Evolutionary conservation across 2,113 vertebrate genomes (phyloP), one percentile per base, ranked within the genome.

Genomic region (Lates calcarifer): DNA sequence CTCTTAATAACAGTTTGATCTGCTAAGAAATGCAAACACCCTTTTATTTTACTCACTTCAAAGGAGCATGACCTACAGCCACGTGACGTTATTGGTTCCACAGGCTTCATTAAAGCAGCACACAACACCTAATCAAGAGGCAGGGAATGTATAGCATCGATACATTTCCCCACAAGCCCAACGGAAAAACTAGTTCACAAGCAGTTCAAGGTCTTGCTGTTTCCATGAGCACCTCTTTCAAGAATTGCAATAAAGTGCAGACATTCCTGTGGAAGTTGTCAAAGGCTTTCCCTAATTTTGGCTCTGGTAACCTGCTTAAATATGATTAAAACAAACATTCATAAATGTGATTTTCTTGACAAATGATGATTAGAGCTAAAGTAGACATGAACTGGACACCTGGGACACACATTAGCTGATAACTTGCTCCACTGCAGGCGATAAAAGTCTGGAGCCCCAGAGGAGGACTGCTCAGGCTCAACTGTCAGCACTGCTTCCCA

Each of bases 41-140:
- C 22, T 33, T 74, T 84, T 33, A 62, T 47, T 74, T 64, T 31
- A 65, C 20, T 12, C 41, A 56, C 79, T 86, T 92, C 77, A 89
- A 90, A 91, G 66, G 17, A 73, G 64, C 17, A 33, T 10, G 77
- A 84, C 71, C 69, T 74, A 8, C 71, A 61, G 64, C 53, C 53
- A 77, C 2, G 14, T 81, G 74, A 60, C 0, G 14, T 43, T 57
- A 68, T 13, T 45, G 57, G 49, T 72, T 81, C 39, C 24, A 31
- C 76, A 77, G 65, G 37, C 18, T 76, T 87, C 47, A 78, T 86
- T 82, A 82, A 86, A 72, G 74, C 62, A 33, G 79, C 47, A n/a
- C 60, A n/a, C 12, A 55, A 77, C 81, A 81, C 83, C 86, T 87
- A 63, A 89, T 91, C 83, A 72, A 58, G 55, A 89, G 55, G 74